Conservation (phyloP, 2,888 invertebrate species). For the Hoplodrina ambigua region DNA sequence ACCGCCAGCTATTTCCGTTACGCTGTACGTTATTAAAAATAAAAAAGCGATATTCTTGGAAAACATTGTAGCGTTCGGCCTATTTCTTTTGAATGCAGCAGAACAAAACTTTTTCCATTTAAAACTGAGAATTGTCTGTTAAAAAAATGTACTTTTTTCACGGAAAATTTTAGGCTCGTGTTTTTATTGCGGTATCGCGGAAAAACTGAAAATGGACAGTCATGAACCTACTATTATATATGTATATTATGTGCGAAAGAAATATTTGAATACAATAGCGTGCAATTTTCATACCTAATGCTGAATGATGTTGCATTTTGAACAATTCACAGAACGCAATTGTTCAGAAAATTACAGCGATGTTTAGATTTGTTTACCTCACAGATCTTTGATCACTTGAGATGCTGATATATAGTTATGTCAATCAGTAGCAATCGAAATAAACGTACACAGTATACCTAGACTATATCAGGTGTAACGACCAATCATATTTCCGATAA, state of each 20-base stretch:
- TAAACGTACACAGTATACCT: neutral
- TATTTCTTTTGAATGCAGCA: conserved; percentile 19
- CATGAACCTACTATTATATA: conserved; percentile 13
- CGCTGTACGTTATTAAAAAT: conserved; percentile 41
- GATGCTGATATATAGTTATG: neutral
- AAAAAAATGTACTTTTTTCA: neutral
- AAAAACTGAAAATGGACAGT: conserved; percentile 27
- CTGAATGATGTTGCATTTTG: conserved; percentile 35
- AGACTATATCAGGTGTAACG: too few species aligned
- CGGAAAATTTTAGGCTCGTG: neutral
- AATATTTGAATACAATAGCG: conserved; percentile 44
- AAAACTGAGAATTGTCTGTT: neutral
- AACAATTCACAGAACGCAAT: conserved; percentile 29
- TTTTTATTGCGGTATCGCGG: conserved; percentile 5
- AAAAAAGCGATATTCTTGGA: conserved; percentile 41
- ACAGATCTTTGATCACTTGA: conserved; percentile 23
- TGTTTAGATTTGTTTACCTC: conserved; percentile 18
- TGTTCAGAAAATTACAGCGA: conserved; percentile 14
- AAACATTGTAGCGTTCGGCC: conserved; percentile 33
- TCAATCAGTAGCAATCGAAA: conserved; percentile 1
- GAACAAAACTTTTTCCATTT: neutral
- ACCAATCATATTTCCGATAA: too few species aligned
- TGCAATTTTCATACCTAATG: conserved; percentile 14
- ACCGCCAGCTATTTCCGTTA: conserved; percentile 30
- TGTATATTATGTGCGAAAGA: neutral